Evolutionary conservation across 2,888 invertebrate genomes (phyloP), one percentile per base, ranked within the genome.

Genomic region (Cephus pulcher): DNA sequence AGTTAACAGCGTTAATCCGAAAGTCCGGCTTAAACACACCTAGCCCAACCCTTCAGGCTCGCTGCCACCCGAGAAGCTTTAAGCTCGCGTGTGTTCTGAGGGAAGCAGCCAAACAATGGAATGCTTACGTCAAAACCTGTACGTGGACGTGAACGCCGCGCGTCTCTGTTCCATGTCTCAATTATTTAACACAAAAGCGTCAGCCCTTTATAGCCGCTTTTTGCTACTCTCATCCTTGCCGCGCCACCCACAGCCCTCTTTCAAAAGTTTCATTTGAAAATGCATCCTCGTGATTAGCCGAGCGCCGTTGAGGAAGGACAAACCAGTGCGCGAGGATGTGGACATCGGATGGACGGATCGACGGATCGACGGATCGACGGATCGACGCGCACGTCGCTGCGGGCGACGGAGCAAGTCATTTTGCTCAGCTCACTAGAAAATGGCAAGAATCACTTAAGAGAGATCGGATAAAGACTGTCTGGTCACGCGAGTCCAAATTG

Each of bases 151-250:
- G 11, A 11, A 35, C 35, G 35, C 11, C 37, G 12, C 37, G 82
- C 79, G 80, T 84, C 82, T 82, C 88, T 88, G 89, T 90, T 90
- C 90, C 89, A 90, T 88, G 90, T 90, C 89, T 90, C 90, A 89
- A 90, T 90, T 90, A 90, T 90, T 90, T 88, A 83, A 80, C 84
- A 89, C 90, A 90, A 90, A 90, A 89, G 89, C 87, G 80, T 78
- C 79, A 80, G 78, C 75, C 80, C 82, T 80, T 77, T 80, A 12
- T 15, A 71, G 69, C 69, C 37, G 70, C 35, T 15, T n/a, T 35
- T 30, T 15, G 40, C 40, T 40, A 40, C 40, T 40, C 15, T 15
- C 34, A 15, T 11, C 75, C 23, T 6, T 30, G 15, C 75, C 68
- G 12, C 68, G 3, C 30, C n/a, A 6, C 30, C 1, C 30, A 69